phyloP scores from a whole-genome alignment of 2,797 vertebrate species.

The Gallirallus australis region DNA sequence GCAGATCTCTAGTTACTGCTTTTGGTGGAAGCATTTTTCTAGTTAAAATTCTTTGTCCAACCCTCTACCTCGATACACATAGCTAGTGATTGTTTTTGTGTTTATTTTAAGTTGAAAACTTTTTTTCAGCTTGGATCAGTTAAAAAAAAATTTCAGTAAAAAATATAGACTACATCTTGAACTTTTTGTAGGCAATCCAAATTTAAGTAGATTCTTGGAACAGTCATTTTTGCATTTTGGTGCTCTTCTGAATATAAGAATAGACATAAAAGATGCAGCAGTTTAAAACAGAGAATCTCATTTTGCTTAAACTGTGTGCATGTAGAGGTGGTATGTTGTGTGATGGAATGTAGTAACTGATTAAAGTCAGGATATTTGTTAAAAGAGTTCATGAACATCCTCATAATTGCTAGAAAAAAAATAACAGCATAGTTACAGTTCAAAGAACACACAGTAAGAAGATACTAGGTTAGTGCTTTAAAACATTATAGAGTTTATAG shows the following conservation, averaged over 20 bases:
- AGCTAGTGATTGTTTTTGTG: not conserved
- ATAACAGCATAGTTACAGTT: not conserved
- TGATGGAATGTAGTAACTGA: not conserved
- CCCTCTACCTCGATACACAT: not conserved
- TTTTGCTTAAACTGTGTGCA: not conserved
- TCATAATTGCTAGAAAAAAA: not conserved
- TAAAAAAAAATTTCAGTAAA: not conserved
- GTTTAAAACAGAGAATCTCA: not conserved
- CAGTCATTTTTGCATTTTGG: not conserved
- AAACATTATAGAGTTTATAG: not conserved
- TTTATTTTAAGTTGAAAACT: not conserved
- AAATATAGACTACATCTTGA: not conserved
- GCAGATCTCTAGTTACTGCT: not conserved
- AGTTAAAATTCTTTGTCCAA: not conserved
- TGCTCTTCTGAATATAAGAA: not conserved
- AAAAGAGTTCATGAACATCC: not conserved
- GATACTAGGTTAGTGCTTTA: not conserved
- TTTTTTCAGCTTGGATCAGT: not conserved
- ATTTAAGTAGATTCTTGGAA: not conserved
- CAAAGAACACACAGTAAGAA: not conserved
- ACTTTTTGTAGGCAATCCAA: not conserved
- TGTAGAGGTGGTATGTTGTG: not conserved
- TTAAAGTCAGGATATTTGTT: not conserved
- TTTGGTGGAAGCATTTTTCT: not conserved
- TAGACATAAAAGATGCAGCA: not conserved